Evolutionary conservation across 2,113 vertebrate species (phyloP).

Genomic region (Saimiri boliviensis): DNA sequence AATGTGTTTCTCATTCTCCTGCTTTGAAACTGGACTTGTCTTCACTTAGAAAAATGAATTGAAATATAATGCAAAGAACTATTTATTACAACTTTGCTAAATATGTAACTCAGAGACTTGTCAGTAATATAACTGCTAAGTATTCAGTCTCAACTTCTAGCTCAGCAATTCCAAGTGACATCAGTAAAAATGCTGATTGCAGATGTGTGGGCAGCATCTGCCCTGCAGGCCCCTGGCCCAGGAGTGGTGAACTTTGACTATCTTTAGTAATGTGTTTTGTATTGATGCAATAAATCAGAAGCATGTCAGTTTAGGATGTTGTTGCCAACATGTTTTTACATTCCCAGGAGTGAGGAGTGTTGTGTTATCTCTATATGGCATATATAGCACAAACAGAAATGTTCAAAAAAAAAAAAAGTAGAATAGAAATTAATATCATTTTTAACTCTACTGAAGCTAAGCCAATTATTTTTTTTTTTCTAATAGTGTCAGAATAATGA

Average conservation of each 20-base stretch:
- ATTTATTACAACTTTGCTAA: not conserved
- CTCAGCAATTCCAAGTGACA: not conserved
- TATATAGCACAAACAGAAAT: not conserved
- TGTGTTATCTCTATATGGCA: not conserved
- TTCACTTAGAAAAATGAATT: not conserved
- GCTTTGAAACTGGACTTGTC: not conserved
- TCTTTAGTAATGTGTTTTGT: slow-evolving; percentile 10
- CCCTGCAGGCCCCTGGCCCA: not conserved
- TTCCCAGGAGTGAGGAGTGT: not conserved
- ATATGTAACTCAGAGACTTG: not conserved
- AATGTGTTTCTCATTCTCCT: not conserved
- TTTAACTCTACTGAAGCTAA: not conserved
- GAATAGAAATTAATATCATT: not conserved
- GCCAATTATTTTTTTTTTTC: not conserved
- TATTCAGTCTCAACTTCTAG: not conserved
- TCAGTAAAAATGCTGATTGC: not conserved
- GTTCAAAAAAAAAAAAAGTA: not conserved
- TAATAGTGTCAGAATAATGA: not conserved
- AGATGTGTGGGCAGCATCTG: not conserved
- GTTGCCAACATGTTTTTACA: slow-evolving; percentile 24
- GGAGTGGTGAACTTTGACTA: slow-evolving; percentile 32
- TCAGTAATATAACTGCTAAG: not conserved
- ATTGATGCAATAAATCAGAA: slow-evolving; percentile 50
- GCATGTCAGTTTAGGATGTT: not conserved
- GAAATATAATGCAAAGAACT: not conserved